Percentiles rank a stretch among this genome's conserved stretches.
phyloP scores from a whole-genome alignment of 30 jellyfish, hydroid and myxozoan species.

The Phacellophora camtschatica region DNA sequence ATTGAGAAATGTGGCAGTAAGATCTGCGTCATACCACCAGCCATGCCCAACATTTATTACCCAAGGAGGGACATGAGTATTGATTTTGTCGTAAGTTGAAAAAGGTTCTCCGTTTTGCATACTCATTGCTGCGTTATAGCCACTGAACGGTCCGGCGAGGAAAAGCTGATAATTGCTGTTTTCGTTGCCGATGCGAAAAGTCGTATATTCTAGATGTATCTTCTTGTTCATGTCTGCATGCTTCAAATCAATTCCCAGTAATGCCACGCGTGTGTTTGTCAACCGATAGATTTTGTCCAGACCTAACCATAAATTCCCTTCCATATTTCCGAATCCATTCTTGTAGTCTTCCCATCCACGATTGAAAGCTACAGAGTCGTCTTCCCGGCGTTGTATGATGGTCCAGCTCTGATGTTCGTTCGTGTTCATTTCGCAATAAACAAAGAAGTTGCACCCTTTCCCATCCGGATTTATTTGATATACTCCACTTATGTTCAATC shows the following conservation, averaged over 20 bases:
- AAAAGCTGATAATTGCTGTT: background rate
- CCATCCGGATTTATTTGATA: background rate
- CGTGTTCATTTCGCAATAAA: slow-evolving; percentile 35
- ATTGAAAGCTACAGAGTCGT: background rate
- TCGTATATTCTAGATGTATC: background rate
- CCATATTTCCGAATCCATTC: slow-evolving; percentile 21
- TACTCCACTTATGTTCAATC: background rate
- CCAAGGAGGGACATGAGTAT: background rate
- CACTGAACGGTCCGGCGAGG: background rate
- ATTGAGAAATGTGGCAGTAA: background rate
- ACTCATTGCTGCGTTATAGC: background rate
- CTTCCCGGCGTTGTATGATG: slow-evolving; percentile 23
- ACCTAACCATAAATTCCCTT: slow-evolving; percentile 54
- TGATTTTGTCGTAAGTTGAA: slow-evolving; percentile 1
- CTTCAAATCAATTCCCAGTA: background rate
- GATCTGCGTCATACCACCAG: slow-evolving; percentile 24
- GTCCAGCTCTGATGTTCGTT: slow-evolving; percentile 36
- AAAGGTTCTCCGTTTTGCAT: background rate
- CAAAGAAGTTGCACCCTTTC: background rate
- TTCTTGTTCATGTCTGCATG: background rate
- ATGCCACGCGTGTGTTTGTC: background rate
- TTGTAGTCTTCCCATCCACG: slow-evolving; percentile 23
- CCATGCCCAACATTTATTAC: background rate
- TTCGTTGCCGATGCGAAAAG: background rate
- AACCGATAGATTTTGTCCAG: slow-evolving; percentile 8